phyloP scores from a whole-genome alignment of 2,888 invertebrate genomes.

The Agrochola lota region DNA sequence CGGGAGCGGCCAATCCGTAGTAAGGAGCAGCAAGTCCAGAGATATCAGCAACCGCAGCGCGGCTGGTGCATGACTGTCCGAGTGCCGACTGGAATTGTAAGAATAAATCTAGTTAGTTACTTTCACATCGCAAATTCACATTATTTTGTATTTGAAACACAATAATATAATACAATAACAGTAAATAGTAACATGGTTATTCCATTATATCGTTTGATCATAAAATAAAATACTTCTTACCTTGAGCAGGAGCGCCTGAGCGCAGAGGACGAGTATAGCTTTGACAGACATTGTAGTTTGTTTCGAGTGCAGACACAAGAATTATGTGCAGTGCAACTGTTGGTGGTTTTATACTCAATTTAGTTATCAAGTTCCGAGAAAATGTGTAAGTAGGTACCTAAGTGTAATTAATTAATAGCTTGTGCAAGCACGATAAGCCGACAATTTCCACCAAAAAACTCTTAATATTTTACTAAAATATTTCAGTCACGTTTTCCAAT shows the following conservation, averaged over 20 bases:
- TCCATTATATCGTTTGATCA: no score
- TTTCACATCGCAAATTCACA: no score
- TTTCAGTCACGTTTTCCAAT: slow-evolving; percentile 17
- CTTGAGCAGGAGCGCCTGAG: slow-evolving; percentile 14
- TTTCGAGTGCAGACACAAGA: slow-evolving; percentile 40
- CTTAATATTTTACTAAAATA: no score
- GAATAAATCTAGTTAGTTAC: neutral
- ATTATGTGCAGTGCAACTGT: slow-evolving; percentile 16
- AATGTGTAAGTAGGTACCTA: slow-evolving; percentile 2
- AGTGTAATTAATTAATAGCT: slow-evolving; percentile 20
- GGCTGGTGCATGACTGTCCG: slow-evolving; percentile 35
- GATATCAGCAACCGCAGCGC: slow-evolving; percentile 40
- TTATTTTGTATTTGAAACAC: no score
- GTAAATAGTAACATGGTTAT: no score
- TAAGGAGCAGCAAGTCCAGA: slow-evolving; percentile 4
- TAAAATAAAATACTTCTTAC: neutral
- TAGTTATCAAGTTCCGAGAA: slow-evolving; percentile 9
- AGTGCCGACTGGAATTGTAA: slow-evolving; percentile 29
- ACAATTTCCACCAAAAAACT: neutral
- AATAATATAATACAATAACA: no score
- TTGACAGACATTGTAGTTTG: slow-evolving; percentile 69
- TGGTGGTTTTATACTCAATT: slow-evolving; percentile 15
- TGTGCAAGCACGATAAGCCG: slow-evolving; percentile 35
- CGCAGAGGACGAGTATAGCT: slow-evolving; percentile 38
- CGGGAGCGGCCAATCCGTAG: slow-evolving; percentile 6